phyloP scores from a whole-genome alignment of 2,113 vertebrate species.

The Malaclemys terrapin region DNA sequence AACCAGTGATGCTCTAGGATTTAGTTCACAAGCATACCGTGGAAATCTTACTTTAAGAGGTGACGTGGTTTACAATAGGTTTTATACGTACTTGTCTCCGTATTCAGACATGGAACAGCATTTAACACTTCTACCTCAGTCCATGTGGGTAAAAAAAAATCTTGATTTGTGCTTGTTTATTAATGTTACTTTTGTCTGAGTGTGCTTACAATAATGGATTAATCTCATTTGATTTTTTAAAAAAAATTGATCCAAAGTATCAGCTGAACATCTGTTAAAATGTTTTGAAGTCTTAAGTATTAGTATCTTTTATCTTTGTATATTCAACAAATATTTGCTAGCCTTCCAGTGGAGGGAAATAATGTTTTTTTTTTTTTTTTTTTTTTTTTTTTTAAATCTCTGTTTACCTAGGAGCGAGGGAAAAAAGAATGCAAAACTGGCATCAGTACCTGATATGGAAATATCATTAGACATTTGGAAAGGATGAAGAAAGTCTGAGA shows the following conservation, averaged over 20 bases:
- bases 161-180: not conserved
- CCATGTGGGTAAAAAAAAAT: not conserved
- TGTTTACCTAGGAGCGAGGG: not conserved
- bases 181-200: not conserved
- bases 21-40: not conserved
- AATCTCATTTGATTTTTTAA: not conserved
- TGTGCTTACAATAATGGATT: not conserved
- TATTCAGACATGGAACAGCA: fast-evolving
- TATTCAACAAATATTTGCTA: not conserved
- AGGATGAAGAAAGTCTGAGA: not conserved
- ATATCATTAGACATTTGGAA: not conserved
- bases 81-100: not conserved
- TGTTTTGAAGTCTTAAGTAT: not conserved
- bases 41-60: not conserved
- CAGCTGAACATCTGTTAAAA: not conserved
- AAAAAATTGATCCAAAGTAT: not conserved
- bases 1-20: not conserved
- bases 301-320: not conserved
- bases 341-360: not conserved
- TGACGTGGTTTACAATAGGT: not conserved
- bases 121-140: not conserved
- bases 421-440: not conserved
- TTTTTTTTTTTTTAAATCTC: not conserved
- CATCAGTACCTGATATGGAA: not conserved
- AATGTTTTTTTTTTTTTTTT: no score